Conservation (phyloP, 2,113 vertebrate genomes). For the Prionailurus viverrinus region DNA sequence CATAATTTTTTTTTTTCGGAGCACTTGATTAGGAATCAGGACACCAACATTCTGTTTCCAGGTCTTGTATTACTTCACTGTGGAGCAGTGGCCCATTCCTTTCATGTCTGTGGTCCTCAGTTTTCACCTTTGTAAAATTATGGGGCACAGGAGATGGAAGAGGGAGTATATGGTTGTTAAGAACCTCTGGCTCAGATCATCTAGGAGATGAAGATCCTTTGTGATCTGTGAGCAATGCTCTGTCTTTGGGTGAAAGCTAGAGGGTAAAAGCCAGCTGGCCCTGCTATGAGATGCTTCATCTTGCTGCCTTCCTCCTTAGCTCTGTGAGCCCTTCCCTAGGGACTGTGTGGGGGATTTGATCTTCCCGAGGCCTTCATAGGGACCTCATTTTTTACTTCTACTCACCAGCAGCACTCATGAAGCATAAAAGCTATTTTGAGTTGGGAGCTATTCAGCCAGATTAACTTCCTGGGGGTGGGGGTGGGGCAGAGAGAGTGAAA, state of each 20-base stretch:
- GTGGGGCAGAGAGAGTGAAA: neutral
- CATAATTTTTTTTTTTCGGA: conserved; percentile 55
- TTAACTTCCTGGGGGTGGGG: neutral
- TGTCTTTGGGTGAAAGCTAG: conserved; percentile 13
- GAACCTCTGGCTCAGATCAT: neutral
- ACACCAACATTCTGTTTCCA: conserved; percentile 10
- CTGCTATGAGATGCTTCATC: neutral
- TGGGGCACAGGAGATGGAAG: neutral
- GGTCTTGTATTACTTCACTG: neutral
- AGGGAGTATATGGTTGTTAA: neutral
- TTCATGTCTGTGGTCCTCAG: neutral
- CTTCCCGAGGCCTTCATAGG: neutral
- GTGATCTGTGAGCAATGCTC: neutral
- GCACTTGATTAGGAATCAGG: conserved; percentile 17
- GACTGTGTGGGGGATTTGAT: neutral
- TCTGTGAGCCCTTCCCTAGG: neutral
- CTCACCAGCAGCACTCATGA: conserved; percentile 16
- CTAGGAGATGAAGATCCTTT: conserved; percentile 33
- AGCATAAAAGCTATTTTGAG: conserved; percentile 48
- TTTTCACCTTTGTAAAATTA: conserved; percentile 45
- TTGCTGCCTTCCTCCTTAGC: neutral
- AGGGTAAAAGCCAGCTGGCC: neutral
- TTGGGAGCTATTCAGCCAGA: conserved; percentile 37
- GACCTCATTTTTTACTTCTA: conserved; percentile 36
- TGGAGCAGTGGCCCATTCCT: neutral